Evolutionary conservation across 1,140 invertebrate genomes (phyloP).

Genomic region (Tetramorium parvispinum): DNA sequence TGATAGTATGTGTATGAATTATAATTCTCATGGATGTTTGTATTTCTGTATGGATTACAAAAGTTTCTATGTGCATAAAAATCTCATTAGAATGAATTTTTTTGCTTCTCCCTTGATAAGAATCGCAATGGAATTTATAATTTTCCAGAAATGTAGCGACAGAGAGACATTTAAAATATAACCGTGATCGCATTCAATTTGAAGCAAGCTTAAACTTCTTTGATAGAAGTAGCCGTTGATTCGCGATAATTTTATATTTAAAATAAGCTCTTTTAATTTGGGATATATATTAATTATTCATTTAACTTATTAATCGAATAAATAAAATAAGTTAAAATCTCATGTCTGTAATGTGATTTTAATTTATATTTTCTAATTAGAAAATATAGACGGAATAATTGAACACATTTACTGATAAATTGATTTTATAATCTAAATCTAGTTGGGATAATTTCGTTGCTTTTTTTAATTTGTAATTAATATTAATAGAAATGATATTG

Average conservation of each 20-base stretch:
- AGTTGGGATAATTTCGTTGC: not conserved
- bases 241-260: not conserved
- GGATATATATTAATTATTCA: not conserved
- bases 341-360: not conserved
- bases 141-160: not conserved
- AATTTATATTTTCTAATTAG: not conserved
- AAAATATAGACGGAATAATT: not conserved
- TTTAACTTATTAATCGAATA: not conserved
- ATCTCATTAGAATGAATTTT: conserved; percentile 45
- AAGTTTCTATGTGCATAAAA: not conserved
- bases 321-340: not conserved
- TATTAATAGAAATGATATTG: not conserved
- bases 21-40: not conserved
- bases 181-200: not conserved
- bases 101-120: not conserved
- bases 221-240: not conserved
- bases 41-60: not conserved
- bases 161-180: not conserved
- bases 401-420: not conserved
- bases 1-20: not conserved
- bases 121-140: not conserved
- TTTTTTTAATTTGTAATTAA: not conserved
- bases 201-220: not conserved
- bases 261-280: not conserved
- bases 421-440: not conserved